Evolutionary conservation across 2,888 invertebrate genomes (phyloP), one percentile per base, ranked within the genome.

Genomic region (Nebria salina): DNA sequence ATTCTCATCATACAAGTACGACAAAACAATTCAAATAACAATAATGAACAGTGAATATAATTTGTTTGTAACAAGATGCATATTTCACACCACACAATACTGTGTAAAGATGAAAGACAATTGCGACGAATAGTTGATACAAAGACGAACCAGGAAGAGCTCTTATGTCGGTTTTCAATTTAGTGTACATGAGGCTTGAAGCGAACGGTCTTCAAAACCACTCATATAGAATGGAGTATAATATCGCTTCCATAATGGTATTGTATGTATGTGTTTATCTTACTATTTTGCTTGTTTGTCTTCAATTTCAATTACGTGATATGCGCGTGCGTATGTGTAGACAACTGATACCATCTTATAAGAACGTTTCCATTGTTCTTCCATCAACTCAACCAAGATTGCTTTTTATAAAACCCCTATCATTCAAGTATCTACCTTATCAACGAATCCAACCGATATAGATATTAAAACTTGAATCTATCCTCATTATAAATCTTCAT

Each of bases 281-380:
- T 80, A 75, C 75, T 80, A 75, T 80, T 80, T 80, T 70, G 68
- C 75, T 75, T 80, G 80, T 80, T 80, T 80, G 80, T 75, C 70
- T 80, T 80, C 80, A 80, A 80, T 80, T 80, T 80, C 80, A 80
- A 80, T 80, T 80, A 80, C 80, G 75, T 70, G 75, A 68, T 64
- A 20, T 15, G 26, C 41, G 42, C 42, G 13, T 42, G 13, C 41
- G 6, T 34, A 34, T 13, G 26, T 34, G 34, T 70, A 66, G 66
- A n/a, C 20, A 13, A 8, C 20, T 25, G 7, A 8, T 66, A n/a
- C 20, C 66, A 66, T 66, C 66, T 65, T 65, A 54, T 54, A 54
- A 54, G 54, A 54, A 54, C 13, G 54, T 54, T 54, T 54, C 54
- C 7, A 54, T 54, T 54, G 54, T 13, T 34, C 34, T 34, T 34